Conservation (phyloP, 2,888 invertebrate genomes). For the Lucinisca nassula region DNA sequence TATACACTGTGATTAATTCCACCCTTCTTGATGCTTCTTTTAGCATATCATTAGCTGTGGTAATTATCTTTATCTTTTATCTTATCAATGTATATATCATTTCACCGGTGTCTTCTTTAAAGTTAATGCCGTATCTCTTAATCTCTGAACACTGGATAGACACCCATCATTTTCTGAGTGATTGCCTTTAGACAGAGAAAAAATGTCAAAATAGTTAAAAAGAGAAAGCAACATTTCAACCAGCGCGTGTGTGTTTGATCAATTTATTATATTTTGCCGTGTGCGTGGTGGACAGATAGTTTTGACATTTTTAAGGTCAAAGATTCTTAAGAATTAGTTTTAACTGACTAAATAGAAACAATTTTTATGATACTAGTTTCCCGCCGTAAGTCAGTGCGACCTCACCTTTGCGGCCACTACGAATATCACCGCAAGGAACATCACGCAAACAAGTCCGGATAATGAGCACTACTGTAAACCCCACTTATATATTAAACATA, state of each 20-base stretch:
- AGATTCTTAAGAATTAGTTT: neutral
- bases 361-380: neutral
- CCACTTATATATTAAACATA: no score
- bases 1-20: neutral
- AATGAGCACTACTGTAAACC: no score
- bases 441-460: no score
- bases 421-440: no score
- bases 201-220: neutral
- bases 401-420: neutral
- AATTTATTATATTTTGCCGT: slow-evolving; percentile 10
- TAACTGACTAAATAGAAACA: neutral
- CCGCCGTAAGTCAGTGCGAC: neutral
- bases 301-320: neutral
- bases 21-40: neutral
- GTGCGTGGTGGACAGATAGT: neutral
- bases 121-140: slow-evolving; percentile 27
- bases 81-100: slow-evolving; percentile 55
- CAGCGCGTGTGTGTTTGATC: neutral
- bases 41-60: neutral
- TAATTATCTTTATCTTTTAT: neutral
- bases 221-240: neutral
- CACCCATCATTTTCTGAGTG: slow-evolving; percentile 46
- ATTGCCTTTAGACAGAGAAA: slow-evolving; percentile 38
- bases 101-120: slow-evolving; percentile 45
- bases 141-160: slow-evolving; percentile 20